A percentile compares a stretch with the other conserved stretches of the same genome.
Evolutionary conservation across 2,113 vertebrate genomes (phyloP).

Genomic region (Scartelaos histophorus): DNA sequence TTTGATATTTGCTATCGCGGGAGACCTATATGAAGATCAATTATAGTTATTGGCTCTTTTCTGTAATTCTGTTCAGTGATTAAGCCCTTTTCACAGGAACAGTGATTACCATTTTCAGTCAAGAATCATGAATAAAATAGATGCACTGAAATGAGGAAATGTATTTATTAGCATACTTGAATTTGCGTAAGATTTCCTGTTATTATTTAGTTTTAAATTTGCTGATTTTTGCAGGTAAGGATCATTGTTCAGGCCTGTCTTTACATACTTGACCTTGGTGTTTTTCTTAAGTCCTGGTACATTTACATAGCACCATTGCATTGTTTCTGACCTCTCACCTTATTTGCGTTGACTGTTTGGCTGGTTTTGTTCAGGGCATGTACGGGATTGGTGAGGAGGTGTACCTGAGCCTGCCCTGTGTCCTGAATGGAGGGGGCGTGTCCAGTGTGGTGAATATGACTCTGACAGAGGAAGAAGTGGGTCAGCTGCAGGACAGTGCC

Average conservation of each 20-base stretch:
- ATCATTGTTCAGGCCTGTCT: not conserved
- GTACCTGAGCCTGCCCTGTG: slow-evolving; percentile 90
- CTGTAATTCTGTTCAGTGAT: no score
- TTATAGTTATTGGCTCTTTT: no score
- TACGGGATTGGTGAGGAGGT: slow-evolving; percentile 89
- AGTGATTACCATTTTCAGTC: no score
- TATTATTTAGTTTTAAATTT: not conserved
- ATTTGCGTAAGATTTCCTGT: no score
- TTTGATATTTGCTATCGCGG: no score
- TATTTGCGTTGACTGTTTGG: not conserved
- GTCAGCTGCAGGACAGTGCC: slow-evolving; percentile 86
- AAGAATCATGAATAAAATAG: no score
- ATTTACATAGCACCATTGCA: not conserved
- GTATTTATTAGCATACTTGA: no score
- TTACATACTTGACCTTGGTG: not conserved
- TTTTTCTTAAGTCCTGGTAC: not conserved
- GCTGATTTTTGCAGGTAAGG: not conserved
- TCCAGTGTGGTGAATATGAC: slow-evolving; percentile 89
- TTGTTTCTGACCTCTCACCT: not conserved
- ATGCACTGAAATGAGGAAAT: no score
- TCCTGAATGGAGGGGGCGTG: slow-evolving; percentile 84
- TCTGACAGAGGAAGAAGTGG: slow-evolving; percentile 85
- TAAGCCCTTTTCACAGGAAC: no score
- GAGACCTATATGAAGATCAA: no score
- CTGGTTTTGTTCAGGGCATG: slow-evolving; percentile 79